Percentiles rank a stretch among this genome's conserved stretches.
Conservation (phyloP, 2,888 invertebrate species). For the Catonia carolina region DNA sequence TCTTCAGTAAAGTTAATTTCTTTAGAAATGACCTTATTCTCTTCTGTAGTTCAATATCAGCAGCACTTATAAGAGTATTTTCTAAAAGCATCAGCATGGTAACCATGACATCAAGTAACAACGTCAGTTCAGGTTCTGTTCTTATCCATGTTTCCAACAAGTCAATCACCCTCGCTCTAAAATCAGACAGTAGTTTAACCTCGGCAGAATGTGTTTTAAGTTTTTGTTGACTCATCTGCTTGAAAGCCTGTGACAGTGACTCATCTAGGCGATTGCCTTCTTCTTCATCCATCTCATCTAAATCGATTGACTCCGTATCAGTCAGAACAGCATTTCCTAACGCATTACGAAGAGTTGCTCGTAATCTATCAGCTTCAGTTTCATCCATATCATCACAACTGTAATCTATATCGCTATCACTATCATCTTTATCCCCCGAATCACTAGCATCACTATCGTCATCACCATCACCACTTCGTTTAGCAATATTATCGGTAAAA, state of each 20-base stretch:
- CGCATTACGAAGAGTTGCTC: slow-evolving; percentile 64
- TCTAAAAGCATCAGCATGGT: slow-evolving; percentile 61
- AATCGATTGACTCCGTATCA: slow-evolving; percentile 61
- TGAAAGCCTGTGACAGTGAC: slow-evolving; percentile 67
- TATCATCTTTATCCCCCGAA: slow-evolving; percentile 34
- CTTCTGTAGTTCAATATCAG: slow-evolving; percentile 58
- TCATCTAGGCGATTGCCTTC: slow-evolving; percentile 66
- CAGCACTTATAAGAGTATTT: slow-evolving; percentile 60
- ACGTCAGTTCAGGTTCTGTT: slow-evolving; percentile 59
- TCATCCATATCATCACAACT: slow-evolving; percentile 45
- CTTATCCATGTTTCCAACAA: slow-evolving; percentile 66
- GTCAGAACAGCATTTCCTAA: slow-evolving; percentile 55
- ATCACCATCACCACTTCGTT: no score
- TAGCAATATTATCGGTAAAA: no score
- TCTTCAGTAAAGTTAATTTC: slow-evolving; percentile 52
- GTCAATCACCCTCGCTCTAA: slow-evolving; percentile 62
- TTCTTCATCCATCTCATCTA: slow-evolving; percentile 67
- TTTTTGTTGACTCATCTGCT: slow-evolving; percentile 49
- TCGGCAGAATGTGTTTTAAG: slow-evolving; percentile 54
- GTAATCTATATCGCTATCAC: no score
- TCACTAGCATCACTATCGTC: slow-evolving; percentile 34
- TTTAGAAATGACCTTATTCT: slow-evolving; percentile 51
- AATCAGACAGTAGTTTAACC: slow-evolving; percentile 61
- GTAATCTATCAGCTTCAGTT: slow-evolving; percentile 63
- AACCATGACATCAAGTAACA: slow-evolving; percentile 61